phyloP scores from a whole-genome alignment of 2,888 invertebrate genomes.

The Tetramorium bicarinatum region DNA sequence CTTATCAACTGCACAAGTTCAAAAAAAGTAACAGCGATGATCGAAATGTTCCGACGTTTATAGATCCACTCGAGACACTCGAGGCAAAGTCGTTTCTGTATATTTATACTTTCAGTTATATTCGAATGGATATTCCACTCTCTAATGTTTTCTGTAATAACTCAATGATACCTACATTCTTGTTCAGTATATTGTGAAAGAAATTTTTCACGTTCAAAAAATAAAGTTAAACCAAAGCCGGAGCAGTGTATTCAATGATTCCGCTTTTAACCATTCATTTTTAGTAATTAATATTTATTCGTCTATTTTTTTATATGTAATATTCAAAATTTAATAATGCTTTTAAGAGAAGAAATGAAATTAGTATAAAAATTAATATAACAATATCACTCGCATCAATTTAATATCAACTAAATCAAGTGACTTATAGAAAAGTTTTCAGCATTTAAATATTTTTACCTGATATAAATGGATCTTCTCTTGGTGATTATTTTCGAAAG shows the following conservation, averaged over 20 bases:
- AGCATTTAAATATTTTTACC: background rate
- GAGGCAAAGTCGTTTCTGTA: conserved; percentile 56
- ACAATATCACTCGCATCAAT: background rate
- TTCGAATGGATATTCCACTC: conserved; percentile 34
- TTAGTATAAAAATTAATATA: background rate
- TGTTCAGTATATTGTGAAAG: background rate
- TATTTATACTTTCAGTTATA: conserved; percentile 66
- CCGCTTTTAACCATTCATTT: background rate
- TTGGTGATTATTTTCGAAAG: background rate
- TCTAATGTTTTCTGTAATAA: conserved; percentile 47
- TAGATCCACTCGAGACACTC: conserved; percentile 55
- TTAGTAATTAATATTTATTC: background rate
- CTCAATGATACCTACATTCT: background rate
- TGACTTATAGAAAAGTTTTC: background rate
- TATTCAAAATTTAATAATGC: background rate
- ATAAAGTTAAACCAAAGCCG: background rate
- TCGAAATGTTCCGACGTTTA: conserved; percentile 33
- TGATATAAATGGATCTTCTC: background rate
- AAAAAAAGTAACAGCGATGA: conserved; percentile 5
- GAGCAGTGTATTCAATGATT: background rate
- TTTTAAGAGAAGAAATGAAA: background rate
- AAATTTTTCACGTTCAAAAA: background rate
- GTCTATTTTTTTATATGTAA: background rate
- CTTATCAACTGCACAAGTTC: background rate
- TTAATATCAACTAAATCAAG: background rate